These are phyloP conservation scores for Numida meleagris DNA, from an alignment of 2,113 vertebrate species.

Conservation along the genomic window DNA sequence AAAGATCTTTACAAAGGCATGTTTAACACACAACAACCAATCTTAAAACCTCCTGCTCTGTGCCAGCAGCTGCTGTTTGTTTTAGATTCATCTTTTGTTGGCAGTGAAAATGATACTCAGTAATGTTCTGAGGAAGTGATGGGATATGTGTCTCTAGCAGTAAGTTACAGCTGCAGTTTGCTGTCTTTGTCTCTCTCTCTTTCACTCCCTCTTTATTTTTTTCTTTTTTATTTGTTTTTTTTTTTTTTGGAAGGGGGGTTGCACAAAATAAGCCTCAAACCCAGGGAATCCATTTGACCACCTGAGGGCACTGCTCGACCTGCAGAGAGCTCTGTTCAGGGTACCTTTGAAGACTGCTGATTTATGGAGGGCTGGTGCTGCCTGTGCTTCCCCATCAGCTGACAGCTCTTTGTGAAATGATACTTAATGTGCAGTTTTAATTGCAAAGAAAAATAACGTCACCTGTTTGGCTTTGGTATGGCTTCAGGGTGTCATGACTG, in stretches of 20 bases:
- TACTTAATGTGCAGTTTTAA: neutral
- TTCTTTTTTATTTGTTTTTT: accelerated
- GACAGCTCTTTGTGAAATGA: accelerated
- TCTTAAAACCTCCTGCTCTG: accelerated
- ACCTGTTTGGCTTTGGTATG: neutral
- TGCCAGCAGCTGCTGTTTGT: neutral
- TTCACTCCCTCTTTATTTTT: too few species aligned
- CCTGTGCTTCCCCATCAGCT: neutral
- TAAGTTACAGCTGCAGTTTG: neutral
- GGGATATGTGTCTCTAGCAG: neutral
- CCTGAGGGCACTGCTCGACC: slow-evolving; percentile 11
- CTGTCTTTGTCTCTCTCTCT: too few species aligned
- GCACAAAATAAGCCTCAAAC: accelerated
- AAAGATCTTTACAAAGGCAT: accelerated
- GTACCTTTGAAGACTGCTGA: neutral
- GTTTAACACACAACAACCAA: neutral
- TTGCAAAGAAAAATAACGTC: neutral
- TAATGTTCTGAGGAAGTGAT: accelerated
- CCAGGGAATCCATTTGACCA: accelerated
- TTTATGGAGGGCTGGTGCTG: neutral
- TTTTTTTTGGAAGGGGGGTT: too few species aligned
- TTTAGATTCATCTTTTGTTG: neutral
- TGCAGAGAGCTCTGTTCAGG: accelerated
- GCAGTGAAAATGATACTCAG: accelerated
- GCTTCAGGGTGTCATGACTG: neutral